Base-by-base conservation (phyloP, 2,888 invertebrate species). In the Eurois occulta region DNA sequence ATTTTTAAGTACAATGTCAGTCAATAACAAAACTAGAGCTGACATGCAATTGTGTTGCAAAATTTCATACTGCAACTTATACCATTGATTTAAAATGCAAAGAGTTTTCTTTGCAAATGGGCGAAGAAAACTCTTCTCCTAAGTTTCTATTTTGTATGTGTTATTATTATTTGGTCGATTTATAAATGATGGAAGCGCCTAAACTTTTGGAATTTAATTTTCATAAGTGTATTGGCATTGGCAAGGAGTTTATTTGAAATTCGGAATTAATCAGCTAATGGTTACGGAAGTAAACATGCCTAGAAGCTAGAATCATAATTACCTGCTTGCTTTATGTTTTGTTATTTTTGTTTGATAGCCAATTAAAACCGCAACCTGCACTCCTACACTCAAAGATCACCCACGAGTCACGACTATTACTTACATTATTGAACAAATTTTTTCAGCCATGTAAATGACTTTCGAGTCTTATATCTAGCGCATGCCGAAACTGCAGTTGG, bases 191-290 rank as follows among this genome's bases (percentile, higher is more conserved):
- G 41, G 6, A 35, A 46, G 8, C 28, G 28, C 5, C 5, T 11
- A 43, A 55, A 55, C 5, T 65, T 43, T 77, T 43, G 43, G 43
- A 21, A 65, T 28, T 65, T 52, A 28, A 65, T 52, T 77, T 52
- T 24, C 35, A 5, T 64, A 43, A 77, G 55, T 77, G n/a, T 28
- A 7, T 41, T 41, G 48, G 41, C 16, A 5, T 35, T 48, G 43
- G 13, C 7, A 38, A 38, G 18, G 18, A n/a, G 11, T 18, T 18
- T 58, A 38, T 13, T 16, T 13, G 16, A 43, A 43, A 43, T 43
- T 38, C 46, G 66, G 10, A 65, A 46, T 24, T 77, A 77, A 77
- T 77, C 66, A 58, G 28, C 58, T 77, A 77, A 75, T 75, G 41
- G 48, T 41, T 21, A 21, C n/a, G 62, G 76, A 76, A 48, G 41